Percentiles rank a stretch among this genome's conserved stretches.
These are phyloP conservation scores for Microtus montanus DNA, from an alignment of 2,113 vertebrate genomes.

Conservation along the genomic window DNA sequence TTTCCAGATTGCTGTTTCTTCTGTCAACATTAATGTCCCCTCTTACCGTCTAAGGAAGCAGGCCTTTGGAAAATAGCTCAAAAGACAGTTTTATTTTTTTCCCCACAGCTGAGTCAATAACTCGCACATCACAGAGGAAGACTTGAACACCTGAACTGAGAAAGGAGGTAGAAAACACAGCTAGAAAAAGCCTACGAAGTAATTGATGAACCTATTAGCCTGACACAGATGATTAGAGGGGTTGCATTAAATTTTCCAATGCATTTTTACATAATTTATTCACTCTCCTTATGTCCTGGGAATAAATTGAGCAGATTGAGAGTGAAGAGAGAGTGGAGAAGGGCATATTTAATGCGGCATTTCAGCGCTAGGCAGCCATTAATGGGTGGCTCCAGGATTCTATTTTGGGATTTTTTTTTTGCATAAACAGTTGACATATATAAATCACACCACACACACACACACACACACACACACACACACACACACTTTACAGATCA, in stretches of 20 bases:
- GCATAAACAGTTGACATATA: conserved; percentile 35
- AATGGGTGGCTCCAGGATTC: neutral
- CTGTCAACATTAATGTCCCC: neutral
- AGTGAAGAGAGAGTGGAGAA: conserved; percentile 22
- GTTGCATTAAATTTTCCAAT: conserved; percentile 30
- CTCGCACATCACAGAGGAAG: neutral
- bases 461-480: neutral
- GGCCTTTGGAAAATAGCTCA: conserved; percentile 11
- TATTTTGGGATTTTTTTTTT: conserved; percentile 59
- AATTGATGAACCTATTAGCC: neutral
- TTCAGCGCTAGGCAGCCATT: neutral
- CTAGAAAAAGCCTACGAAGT: neutral
- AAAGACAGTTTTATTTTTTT: neutral
- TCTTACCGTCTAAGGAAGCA: neutral
- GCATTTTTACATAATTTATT: conserved; percentile 30
- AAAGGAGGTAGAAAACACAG: conserved; percentile 12
- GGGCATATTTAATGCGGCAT: neutral
- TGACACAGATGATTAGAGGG: conserved; percentile 35
- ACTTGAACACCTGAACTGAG: neutral
- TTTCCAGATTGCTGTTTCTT: conserved; percentile 5
- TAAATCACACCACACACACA: neutral
- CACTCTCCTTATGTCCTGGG: neutral
- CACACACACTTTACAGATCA: neutral
- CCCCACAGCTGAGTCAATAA: neutral
- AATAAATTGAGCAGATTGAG: conserved; percentile 37